Evolutionary conservation across 2,888 invertebrate species (phyloP), one percentile per base, ranked within the genome.

Genomic region (Heteromyza rotundicornis): DNA sequence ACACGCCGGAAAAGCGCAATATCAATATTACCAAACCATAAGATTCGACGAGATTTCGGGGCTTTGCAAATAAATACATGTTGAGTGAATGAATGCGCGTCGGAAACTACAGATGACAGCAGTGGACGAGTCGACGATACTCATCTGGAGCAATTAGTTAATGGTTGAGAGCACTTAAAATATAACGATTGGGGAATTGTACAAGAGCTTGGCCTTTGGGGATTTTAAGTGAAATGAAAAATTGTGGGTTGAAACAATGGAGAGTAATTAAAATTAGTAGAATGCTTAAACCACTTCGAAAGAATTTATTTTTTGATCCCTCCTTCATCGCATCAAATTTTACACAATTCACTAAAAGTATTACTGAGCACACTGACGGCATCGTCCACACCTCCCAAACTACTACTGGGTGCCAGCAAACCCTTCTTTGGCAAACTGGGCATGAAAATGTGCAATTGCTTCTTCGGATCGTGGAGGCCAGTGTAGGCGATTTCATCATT

Each of bases 371-470:
- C 68, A 64, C 71, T 74, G 5, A 67, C 60, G n/a, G 62, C 72
- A 52, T 79, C 75, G 19, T 82, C 81, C 0, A 59, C 62, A 22
- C 59, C 64, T 2, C 49, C 53, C 49, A 47, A 49, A 12, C 55
- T 57, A 19, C 65, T 60, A 14, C 24, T 65, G 17, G 53, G 20
- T 0, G 59, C 60, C 1, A 78, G 57, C 35, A 73, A 52, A 10
- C 75, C 68, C 69, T 85, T 85, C 72, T 88, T 89, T 58, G 87
- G 86, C 66, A 89, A 81, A 76, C 87, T 84, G 0, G 91, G 91
- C 86, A 91, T 89, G 73, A 91, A 91, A 64, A 91, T 91, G 76
- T 91, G 91, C 32, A 91, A 84, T 75, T 92, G 91, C 67, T 88
- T 86, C 72, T 88, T 88, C 7, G 83, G 74, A 64, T 83, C 77